phyloP scores from a whole-genome alignment of 2,797 vertebrate species.

The Cossypha caffra region DNA sequence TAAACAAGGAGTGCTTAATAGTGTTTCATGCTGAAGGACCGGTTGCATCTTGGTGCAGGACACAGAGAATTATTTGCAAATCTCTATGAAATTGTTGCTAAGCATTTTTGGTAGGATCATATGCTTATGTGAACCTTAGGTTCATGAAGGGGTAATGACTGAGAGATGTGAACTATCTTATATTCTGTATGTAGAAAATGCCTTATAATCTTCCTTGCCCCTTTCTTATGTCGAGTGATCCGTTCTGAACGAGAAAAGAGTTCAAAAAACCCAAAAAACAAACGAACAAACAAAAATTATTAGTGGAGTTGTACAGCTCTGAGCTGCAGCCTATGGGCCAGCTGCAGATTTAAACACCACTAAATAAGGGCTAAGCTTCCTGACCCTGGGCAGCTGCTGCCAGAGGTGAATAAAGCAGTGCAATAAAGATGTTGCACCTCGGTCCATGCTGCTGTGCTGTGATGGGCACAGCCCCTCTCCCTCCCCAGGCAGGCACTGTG shows the following conservation, averaged over 20 bases:
- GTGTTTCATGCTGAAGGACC: not conserved
- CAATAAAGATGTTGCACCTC: not conserved
- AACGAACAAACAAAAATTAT: rapidly evolving
- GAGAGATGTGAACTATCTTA: not conserved
- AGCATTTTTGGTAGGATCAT: not conserved
- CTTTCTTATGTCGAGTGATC: rapidly evolving
- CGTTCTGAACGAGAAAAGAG: not conserved
- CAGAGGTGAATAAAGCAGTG: too few relatives aligned
- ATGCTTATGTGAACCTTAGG: rapidly evolving
- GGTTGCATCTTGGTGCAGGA: not conserved
- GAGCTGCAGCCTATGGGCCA: not conserved
- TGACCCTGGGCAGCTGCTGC: rapidly evolving
- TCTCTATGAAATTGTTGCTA: not conserved
- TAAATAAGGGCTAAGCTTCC: not conserved
- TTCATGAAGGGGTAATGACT: not conserved
- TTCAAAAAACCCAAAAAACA: rapidly evolving
- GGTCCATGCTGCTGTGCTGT: rapidly evolving
- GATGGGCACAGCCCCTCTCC: not conserved
- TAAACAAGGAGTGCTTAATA: not conserved
- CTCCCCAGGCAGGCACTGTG: not conserved
- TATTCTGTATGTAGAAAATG: not conserved
- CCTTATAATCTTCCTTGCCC: not conserved
- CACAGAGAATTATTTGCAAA: not conserved
- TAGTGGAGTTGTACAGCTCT: not conserved
- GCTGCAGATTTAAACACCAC: not conserved